Percentiles rank a stretch among this genome's conserved stretches.
Evolutionary conservation across 2,797 vertebrate species (phyloP).

Genomic region (Masticophis lateralis): DNA sequence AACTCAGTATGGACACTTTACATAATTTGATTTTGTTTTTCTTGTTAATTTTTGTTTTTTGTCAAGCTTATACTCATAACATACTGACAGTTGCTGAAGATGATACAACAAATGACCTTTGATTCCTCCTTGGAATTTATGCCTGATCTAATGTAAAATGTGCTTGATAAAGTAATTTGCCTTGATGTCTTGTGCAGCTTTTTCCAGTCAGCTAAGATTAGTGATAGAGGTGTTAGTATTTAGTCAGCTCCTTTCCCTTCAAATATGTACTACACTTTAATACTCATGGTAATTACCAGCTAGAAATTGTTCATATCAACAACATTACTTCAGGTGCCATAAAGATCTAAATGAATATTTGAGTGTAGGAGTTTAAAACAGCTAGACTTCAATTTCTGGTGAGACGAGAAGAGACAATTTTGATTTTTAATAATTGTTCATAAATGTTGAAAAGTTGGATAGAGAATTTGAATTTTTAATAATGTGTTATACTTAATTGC

Average conservation of each 20-base stretch:
- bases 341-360: neutral
- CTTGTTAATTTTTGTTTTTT: constrained; percentile 69
- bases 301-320: constrained; percentile 36
- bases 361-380: neutral
- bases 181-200: constrained; percentile 55
- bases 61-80: constrained; percentile 48
- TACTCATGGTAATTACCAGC: constrained; percentile 48
- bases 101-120: constrained; percentile 83
- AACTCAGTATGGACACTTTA: constrained; percentile 61
- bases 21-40: constrained; percentile 67
- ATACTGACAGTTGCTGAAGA: constrained; percentile 64
- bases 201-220: constrained; percentile 70
- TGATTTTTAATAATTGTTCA: neutral
- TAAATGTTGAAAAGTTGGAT: neutral
- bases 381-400: neutral
- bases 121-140: constrained; percentile 83
- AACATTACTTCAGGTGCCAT: neutral
- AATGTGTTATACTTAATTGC: neutral
- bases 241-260: constrained; percentile 60
- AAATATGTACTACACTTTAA: constrained; percentile 55
- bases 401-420: neutral
- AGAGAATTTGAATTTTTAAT: neutral
- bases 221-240: constrained; percentile 75
- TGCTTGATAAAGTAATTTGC: constrained; percentile 71
- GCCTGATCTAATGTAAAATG: constrained; percentile 80